Evolutionary conservation across 2,797 vertebrate species (phyloP).

Genomic region (Hyperoplus lanceolatus): DNA sequence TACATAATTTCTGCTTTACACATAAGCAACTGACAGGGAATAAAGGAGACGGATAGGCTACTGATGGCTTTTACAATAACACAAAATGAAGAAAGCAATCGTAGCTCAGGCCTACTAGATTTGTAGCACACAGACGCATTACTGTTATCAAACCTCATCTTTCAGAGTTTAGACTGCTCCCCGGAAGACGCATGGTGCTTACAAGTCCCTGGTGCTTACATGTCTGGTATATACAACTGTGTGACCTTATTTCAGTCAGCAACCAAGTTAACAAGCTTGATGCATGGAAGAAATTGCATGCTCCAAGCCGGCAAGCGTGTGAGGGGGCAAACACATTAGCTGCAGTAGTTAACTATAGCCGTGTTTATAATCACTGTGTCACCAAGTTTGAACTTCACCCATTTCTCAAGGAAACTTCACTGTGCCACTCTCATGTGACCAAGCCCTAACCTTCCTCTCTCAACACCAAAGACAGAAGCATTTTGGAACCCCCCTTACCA

Average conservation of each 20-base stretch:
- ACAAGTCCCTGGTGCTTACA: not conserved
- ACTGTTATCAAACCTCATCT: not conserved
- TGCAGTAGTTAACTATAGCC: not conserved
- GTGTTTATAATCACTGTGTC: not conserved
- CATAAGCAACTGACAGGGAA: not conserved
- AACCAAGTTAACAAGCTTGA: not conserved
- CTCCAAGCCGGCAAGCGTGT: not conserved
- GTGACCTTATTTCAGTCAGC: not conserved
- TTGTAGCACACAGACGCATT: not conserved
- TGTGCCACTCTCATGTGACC: no score
- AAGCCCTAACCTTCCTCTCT: no score
- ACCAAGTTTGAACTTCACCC: not conserved
- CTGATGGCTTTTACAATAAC: not conserved
- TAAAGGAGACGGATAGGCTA: not conserved
- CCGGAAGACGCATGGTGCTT: not conserved
- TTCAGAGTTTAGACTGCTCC: not conserved
- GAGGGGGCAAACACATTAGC: no score
- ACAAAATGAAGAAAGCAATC: not conserved
- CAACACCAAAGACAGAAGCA: not conserved
- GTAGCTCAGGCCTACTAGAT: not conserved
- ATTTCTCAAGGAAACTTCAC: no score
- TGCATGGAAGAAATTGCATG: not conserved
- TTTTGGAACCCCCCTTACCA: not conserved
- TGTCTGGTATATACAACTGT: not conserved
- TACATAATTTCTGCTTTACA: not conserved